phyloP scores from a whole-genome alignment of 2,888 invertebrate genomes.

The Amiota communis region DNA sequence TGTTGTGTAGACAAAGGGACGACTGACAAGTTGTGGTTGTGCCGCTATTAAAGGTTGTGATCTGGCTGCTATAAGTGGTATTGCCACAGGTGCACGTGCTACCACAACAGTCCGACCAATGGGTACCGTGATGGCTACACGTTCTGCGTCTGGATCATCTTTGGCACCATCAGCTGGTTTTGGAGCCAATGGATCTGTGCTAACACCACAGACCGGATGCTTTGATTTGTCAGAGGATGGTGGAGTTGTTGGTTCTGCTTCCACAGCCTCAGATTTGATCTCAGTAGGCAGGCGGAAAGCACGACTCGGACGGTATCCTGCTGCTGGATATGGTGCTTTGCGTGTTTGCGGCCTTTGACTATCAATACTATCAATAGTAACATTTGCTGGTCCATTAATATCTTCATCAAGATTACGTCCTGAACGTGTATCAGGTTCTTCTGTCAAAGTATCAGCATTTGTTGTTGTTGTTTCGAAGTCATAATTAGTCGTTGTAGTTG shows the following conservation, averaged over 20 bases:
- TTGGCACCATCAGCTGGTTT: slow-evolving; percentile 59
- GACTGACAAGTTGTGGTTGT: slow-evolving; percentile 36
- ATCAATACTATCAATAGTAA: slow-evolving; percentile 31
- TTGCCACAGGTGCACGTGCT: slow-evolving; percentile 51
- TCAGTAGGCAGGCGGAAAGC: slow-evolving; percentile 62
- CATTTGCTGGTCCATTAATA: slow-evolving; percentile 47
- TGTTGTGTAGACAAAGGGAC: slow-evolving; percentile 37
- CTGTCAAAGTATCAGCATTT: slow-evolving; percentile 9
- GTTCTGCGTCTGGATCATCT: slow-evolving; percentile 63
- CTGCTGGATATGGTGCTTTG: slow-evolving; percentile 60
- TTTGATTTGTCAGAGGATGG: slow-evolving; percentile 49
- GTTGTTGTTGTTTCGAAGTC: slow-evolving; percentile 11
- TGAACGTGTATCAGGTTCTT: neutral
- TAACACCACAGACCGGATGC: slow-evolving; percentile 65
- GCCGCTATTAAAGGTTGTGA: slow-evolving; percentile 58
- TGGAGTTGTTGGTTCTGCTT: neutral
- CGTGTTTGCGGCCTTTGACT: neutral
- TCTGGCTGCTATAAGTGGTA: slow-evolving; percentile 50
- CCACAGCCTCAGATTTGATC: slow-evolving; percentile 24
- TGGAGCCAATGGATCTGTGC: slow-evolving; percentile 64
- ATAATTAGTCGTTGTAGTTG: slow-evolving; percentile 43
- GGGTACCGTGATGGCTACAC: slow-evolving; percentile 52
- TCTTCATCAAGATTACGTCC: neutral
- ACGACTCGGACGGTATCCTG: slow-evolving; percentile 63
- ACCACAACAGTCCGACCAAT: slow-evolving; percentile 38